These are phyloP conservation scores for Parnassius smintheus DNA, from an alignment of 2,888 invertebrate genomes.

Conservation along the genomic window DNA sequence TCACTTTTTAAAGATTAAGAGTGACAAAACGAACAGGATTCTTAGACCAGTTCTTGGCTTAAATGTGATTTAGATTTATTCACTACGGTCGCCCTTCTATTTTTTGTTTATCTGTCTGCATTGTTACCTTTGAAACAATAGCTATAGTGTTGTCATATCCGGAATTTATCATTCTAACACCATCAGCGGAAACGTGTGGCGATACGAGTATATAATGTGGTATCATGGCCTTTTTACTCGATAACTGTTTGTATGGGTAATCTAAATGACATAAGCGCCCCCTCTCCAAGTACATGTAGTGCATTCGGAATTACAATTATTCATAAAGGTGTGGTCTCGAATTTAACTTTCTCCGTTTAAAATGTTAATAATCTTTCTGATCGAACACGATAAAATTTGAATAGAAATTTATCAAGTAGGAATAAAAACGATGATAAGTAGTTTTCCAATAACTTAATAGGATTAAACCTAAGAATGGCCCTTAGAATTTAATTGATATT, in stretches of 20 bases:
- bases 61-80: constrained; percentile 74
- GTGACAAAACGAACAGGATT: constrained; percentile 34
- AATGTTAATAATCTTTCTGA: constrained; percentile 25
- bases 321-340: constrained; percentile 35
- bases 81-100: constrained; percentile 53
- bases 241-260: constrained; percentile 60
- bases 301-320: constrained; percentile 41
- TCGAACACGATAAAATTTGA: constrained; percentile 18
- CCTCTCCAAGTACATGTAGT: constrained; percentile 32
- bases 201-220: constrained; percentile 77
- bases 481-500: too few relatives aligned
- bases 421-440: neutral
- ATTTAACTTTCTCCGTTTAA: constrained; percentile 37
- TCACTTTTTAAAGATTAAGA: constrained; percentile 26
- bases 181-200: constrained; percentile 74
- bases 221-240: constrained; percentile 69
- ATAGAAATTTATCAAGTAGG: constrained; percentile 15
- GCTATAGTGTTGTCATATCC: constrained; percentile 69
- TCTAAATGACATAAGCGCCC: constrained; percentile 62
- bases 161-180: constrained; percentile 77
- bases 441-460: too few relatives aligned
- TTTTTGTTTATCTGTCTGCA: constrained; percentile 67
- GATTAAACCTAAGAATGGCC: too few relatives aligned
- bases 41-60: constrained; percentile 59
- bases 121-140: constrained; percentile 75